A percentile compares a stretch with the other conserved stretches of the same genome.
Conservation (phyloP, 30 jellyfish, hydroid and myxozoan species). For the Phacellophora camtschatica region DNA sequence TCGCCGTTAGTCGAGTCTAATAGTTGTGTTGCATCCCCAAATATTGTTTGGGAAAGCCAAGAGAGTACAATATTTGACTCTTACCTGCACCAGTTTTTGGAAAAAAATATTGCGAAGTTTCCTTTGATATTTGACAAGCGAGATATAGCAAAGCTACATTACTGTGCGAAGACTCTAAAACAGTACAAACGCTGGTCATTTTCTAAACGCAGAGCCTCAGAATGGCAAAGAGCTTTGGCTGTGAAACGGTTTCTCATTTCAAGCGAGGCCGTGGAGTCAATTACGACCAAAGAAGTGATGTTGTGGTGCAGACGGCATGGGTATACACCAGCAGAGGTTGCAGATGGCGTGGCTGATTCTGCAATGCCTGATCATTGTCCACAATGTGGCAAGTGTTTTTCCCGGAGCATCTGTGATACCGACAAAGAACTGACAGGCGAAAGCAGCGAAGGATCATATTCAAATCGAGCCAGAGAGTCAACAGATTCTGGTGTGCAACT, state of each 20-base stretch:
- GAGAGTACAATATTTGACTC: background rate
- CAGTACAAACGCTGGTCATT: conserved; percentile 79
- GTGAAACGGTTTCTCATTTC: conserved; percentile 28
- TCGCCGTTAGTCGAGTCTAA: background rate
- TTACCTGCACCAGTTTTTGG: conserved; percentile 24
- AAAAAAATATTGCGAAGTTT: conserved; percentile 30
- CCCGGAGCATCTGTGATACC: background rate
- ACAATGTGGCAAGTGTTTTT: conserved; percentile 65
- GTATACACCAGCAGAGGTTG: conserved; percentile 76
- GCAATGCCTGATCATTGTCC: conserved; percentile 37
- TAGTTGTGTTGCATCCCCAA: conserved; percentile 26
- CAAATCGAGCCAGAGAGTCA: background rate
- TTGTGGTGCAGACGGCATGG: conserved; percentile 93
- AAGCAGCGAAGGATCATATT: no score
- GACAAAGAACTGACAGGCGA: background rate
- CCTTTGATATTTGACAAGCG: conserved; percentile 45
- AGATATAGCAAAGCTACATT: conserved; percentile 34
- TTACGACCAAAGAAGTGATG: conserved; percentile 73
- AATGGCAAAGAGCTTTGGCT: conserved; percentile 88
- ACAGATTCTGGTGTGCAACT: background rate
- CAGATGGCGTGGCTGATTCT: conserved; percentile 28
- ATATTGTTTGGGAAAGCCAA: background rate
- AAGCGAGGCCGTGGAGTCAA: background rate
- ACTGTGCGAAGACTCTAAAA: conserved; percentile 64
- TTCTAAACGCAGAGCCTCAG: conserved; percentile 93